These are phyloP conservation scores for Limnephilus marmoratus DNA, from an alignment of 2,888 invertebrate species.

Conservation along the genomic window DNA sequence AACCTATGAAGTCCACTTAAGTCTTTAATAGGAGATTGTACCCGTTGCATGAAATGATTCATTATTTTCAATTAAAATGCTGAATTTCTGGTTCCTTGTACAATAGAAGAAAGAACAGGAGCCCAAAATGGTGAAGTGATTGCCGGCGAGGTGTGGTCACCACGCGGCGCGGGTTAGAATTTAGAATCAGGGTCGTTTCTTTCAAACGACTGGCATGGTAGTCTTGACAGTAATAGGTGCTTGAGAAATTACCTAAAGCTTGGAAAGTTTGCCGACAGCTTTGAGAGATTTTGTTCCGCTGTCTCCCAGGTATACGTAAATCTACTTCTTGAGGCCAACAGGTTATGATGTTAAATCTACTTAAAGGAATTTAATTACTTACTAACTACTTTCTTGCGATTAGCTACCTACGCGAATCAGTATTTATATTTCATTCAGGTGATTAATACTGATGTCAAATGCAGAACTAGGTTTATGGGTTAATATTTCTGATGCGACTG, in stretches of 20 bases:
- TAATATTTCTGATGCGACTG: not conserved
- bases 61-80: not conserved
- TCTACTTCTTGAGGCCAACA: not conserved
- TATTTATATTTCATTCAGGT: not conserved
- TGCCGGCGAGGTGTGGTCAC: not conserved
- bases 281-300: not conserved
- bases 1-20: too few species aligned
- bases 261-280: not conserved
- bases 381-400: not conserved
- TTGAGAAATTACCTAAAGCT: not conserved
- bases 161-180: not conserved
- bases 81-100: not conserved
- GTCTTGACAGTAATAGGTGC: not conserved
- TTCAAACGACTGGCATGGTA: not conserved
- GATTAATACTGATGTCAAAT: not conserved
- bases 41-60: not conserved
- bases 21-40: not conserved
- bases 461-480: not conserved
- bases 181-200: conserved; percentile 2
- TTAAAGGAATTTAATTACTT: not conserved
- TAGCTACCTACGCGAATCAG: not conserved
- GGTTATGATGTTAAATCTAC: not conserved
- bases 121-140: not conserved
- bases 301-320: not conserved
- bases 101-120: not conserved